Percentiles rank a stretch among this genome's conserved stretches.
These are phyloP conservation scores for Dryoscopus gambensis DNA, from an alignment of 2,113 vertebrate species.

Conservation along the genomic window DNA sequence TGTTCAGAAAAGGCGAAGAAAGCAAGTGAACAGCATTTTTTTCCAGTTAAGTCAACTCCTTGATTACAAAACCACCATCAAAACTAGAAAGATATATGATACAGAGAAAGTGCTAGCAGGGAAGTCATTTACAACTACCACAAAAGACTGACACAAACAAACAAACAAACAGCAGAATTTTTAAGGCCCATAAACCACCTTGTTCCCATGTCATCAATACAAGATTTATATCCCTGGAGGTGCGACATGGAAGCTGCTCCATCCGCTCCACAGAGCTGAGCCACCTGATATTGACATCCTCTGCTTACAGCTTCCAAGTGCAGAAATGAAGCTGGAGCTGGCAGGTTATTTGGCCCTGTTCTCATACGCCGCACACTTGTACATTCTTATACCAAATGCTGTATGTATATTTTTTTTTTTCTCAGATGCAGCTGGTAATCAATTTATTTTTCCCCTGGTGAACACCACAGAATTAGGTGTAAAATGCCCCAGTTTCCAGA, in stretches of 20 bases:
- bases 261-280: neutral
- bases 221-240: neutral
- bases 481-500: neutral
- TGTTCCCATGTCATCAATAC: neutral
- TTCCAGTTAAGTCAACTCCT: neutral
- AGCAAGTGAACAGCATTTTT: neutral
- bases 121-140: neutral
- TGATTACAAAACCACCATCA: neutral
- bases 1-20: neutral
- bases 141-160: neutral
- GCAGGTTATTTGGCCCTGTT: neutral
- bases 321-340: neutral
- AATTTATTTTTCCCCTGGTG: neutral
- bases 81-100: neutral
- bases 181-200: neutral
- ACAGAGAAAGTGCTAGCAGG: neutral
- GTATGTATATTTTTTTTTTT: neutral
- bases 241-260: neutral
- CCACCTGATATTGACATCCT: neutral
- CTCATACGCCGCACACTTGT: rapidly evolving
- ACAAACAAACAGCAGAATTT: neutral
- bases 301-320: neutral
- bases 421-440: neutral
- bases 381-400: neutral
- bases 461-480: neutral